Conservation (phyloP, 2,113 vertebrate species). For the Coptodon bakossiorum region DNA sequence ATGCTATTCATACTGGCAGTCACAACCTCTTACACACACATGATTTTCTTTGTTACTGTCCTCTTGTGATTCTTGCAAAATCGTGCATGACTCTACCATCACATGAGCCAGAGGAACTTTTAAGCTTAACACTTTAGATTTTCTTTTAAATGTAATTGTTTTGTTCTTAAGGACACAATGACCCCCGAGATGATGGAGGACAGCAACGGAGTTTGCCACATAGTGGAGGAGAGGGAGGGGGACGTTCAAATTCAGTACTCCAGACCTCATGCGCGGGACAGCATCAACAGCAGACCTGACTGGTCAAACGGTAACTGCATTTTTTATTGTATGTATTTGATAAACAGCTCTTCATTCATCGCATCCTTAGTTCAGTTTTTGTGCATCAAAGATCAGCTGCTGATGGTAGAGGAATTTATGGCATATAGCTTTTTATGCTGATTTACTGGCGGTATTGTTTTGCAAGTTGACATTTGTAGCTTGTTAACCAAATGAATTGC, state of each 20-base stretch:
- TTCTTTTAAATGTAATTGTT: not conserved
- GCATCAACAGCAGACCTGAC: not conserved
- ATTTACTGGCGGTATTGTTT: not conserved
- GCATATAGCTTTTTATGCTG: not conserved
- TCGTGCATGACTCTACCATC: not conserved
- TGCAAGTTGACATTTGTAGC: not conserved
- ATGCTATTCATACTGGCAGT: not conserved
- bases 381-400: not conserved
- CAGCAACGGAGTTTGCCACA: not conserved
- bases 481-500: not conserved
- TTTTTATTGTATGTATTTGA: not conserved
- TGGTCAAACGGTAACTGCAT: slow-evolving; percentile 49
- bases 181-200: slow-evolving; percentile 27
- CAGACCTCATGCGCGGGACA: not conserved
- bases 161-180: not conserved
- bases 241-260: not conserved
- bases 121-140: not conserved
- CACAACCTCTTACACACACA: not conserved
- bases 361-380: not conserved
- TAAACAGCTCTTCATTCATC: not conserved
- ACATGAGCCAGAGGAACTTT: not conserved
- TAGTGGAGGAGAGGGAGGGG: slow-evolving; percentile 16
- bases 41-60: not conserved
- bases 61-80: not conserved
- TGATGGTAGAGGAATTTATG: not conserved